Evolutionary conservation across 2,113 vertebrate genomes (phyloP).

Genomic region (Xenus cinereus): DNA sequence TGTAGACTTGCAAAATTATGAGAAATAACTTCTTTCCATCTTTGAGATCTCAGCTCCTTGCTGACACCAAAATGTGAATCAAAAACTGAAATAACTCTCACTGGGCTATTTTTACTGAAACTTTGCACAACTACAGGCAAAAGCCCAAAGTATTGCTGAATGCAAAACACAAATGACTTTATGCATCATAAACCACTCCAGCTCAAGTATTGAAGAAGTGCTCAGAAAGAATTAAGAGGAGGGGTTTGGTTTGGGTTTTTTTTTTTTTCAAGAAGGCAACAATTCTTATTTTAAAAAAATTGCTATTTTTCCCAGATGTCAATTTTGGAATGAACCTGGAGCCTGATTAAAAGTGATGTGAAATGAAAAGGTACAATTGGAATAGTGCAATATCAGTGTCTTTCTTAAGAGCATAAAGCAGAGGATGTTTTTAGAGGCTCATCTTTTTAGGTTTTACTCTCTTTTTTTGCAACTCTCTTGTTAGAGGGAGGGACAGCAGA

Average conservation of each 20-base stretch:
- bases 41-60: background rate
- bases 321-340: constrained; percentile 19
- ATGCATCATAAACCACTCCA: background rate
- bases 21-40: background rate
- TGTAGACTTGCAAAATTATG: background rate
- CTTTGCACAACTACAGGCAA: background rate
- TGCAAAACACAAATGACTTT: background rate
- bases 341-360: constrained; percentile 57
- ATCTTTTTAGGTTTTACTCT: background rate
- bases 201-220: background rate
- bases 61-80: background rate
- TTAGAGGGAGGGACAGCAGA: background rate
- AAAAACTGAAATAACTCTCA: background rate
- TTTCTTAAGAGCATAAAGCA: background rate
- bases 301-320: constrained; percentile 56
- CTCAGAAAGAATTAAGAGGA: background rate
- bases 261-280: background rate
- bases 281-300: constrained; percentile 10
- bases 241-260: too few species aligned
- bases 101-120: background rate
- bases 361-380: constrained; percentile 48
- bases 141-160: background rate
- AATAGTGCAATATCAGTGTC: constrained; percentile 31
- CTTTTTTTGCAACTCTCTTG: background rate
- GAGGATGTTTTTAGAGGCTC: background rate